Percentiles rank a stretch among this genome's conserved stretches.
phyloP scores from a whole-genome alignment of 2,113 vertebrate genomes.

The Thunnus maccoyii region DNA sequence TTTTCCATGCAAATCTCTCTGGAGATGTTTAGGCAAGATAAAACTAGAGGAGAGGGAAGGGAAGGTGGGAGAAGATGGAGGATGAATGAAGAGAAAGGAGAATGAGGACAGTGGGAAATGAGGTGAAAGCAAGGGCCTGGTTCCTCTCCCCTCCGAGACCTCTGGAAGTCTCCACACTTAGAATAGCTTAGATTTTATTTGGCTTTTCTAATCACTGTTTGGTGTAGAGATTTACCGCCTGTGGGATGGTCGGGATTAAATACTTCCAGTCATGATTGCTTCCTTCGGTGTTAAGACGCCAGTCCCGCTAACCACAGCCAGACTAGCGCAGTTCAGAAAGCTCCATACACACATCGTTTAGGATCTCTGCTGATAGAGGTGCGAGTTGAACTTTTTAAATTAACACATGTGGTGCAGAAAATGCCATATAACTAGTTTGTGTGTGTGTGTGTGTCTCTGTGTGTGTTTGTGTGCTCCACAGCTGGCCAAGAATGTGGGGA shows the following conservation, averaged over 20 bases:
- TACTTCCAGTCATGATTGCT: slow-evolving; percentile 53
- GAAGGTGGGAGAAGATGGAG: neutral
- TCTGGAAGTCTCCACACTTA: slow-evolving; percentile 21
- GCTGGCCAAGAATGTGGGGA: slow-evolving; percentile 99
- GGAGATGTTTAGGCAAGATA: neutral
- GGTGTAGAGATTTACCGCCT: slow-evolving; percentile 59
- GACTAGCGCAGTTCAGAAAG: slow-evolving; percentile 23
- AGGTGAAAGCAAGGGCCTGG: neutral
- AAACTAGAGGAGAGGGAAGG: neutral
- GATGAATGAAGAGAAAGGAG: neutral
- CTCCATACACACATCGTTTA: slow-evolving; percentile 25
- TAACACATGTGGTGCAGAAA: slow-evolving; percentile 40
- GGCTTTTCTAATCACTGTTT: slow-evolving; percentile 60
- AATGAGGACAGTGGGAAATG: slow-evolving; percentile 7
- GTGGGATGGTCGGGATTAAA: slow-evolving; percentile 53
- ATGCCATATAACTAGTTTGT: slow-evolving; percentile 2
- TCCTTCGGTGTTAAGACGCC: slow-evolving; percentile 51
- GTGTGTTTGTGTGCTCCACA: slow-evolving; percentile 73
- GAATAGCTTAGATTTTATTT: slow-evolving; percentile 62
- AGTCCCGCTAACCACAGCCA: slow-evolving; percentile 59
- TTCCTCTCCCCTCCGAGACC: slow-evolving; percentile 2
- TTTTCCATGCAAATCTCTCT: neutral
- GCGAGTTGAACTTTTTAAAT: slow-evolving; percentile 24
- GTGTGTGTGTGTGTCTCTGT: slow-evolving; percentile 28
- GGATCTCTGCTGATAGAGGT: slow-evolving; percentile 17